phyloP scores from a whole-genome alignment of 2,888 invertebrate genomes.

The Aquatica leii region DNA sequence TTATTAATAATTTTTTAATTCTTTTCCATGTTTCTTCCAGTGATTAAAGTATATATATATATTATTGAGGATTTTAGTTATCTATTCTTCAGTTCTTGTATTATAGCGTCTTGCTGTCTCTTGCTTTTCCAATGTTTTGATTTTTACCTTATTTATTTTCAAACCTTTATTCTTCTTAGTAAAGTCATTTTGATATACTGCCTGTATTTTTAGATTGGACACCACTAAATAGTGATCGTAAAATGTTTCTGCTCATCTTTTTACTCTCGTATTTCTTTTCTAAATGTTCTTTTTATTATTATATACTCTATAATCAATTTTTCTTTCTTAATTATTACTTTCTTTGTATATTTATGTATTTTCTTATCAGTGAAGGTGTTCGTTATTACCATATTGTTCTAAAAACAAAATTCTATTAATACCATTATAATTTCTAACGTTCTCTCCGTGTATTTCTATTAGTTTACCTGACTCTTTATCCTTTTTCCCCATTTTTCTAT shows the following conservation, averaged over 20 bases:
- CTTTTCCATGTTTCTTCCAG: not conserved
- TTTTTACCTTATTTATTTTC: not conserved
- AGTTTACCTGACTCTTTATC: no score
- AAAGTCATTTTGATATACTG: not conserved
- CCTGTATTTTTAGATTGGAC: not conserved
- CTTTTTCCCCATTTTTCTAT: not conserved
- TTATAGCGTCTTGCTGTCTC: not conserved
- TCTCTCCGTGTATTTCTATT: no score
- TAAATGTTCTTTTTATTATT: not conserved
- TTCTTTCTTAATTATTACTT: not conserved
- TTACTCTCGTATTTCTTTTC: not conserved
- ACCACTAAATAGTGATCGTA: not conserved
- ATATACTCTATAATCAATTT: no score
- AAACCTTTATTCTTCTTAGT: not conserved
- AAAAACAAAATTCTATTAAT: not conserved
- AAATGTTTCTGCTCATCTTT: not conserved
- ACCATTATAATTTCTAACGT: not conserved
- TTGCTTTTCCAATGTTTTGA: not conserved
- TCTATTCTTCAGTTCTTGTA: not conserved
- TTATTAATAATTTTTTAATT: not conserved
- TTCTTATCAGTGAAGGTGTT: no score
- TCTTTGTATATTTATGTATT: not conserved
- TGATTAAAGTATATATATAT: not conserved
- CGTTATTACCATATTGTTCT: no score
- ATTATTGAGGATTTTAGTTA: not conserved